These are phyloP conservation scores for Strix uralensis DNA, from an alignment of 2,113 vertebrate species.

Conservation along the genomic window DNA sequence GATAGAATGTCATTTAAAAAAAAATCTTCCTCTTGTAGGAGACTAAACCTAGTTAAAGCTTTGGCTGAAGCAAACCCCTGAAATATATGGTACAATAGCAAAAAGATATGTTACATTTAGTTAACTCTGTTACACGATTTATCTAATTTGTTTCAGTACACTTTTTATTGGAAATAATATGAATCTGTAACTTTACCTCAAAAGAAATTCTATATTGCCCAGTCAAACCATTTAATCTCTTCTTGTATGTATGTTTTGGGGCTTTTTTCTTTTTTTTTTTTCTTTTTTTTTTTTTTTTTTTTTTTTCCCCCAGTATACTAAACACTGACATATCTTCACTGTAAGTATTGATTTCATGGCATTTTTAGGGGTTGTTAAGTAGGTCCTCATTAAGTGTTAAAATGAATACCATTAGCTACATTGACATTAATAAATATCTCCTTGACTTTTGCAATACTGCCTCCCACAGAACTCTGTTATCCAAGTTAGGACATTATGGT, in stretches of 20 bases:
- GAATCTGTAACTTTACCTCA: neutral
- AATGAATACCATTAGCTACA: neutral
- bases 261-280: no score
- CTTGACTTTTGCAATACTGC: neutral
- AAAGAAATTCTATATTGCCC: neutral
- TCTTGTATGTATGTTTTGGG: neutral
- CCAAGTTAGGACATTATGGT: neutral
- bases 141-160: neutral
- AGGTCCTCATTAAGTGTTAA: neutral
- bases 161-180: neutral
- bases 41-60: neutral
- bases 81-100: neutral
- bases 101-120: neutral
- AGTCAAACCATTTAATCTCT: neutral
- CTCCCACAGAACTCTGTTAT: neutral
- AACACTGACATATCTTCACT: neutral
- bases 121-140: neutral
- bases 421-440: neutral
- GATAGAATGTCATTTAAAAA: neutral
- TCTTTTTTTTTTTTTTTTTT: no score
- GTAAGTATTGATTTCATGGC: neutral
- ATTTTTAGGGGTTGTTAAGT: neutral
- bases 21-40: neutral
- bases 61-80: neutral
- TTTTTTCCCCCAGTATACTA: neutral